These are phyloP conservation scores for Silurus meridionalis DNA, from an alignment of 2,113 vertebrate species.

Conservation along the genomic window DNA sequence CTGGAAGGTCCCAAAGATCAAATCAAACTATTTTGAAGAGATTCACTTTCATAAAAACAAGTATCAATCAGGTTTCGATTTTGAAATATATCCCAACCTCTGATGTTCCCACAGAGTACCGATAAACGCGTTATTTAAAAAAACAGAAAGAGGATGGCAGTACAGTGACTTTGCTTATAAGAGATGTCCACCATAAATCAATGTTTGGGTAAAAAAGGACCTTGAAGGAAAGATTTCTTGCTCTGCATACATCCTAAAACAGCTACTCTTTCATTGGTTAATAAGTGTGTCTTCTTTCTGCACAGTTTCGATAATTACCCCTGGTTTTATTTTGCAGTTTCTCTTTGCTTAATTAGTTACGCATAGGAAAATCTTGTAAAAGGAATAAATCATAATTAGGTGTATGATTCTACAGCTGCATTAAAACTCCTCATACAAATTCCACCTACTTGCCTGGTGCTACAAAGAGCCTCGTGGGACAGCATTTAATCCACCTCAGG, in stretches of 20 bases:
- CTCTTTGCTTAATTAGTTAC: background rate
- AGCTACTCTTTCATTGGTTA: background rate
- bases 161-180: background rate
- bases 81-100: background rate
- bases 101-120: background rate
- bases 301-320: background rate
- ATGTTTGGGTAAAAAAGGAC: background rate
- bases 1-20: background rate
- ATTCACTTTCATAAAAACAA: background rate
- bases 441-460: conserved; percentile 1
- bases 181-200: background rate
- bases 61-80: background rate
- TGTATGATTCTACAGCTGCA: background rate
- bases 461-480: background rate
- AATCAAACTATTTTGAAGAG: background rate
- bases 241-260: background rate
- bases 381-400: conserved; percentile 1
- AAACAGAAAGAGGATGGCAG: background rate
- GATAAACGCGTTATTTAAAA: background rate
- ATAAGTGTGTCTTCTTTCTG: background rate
- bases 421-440: background rate
- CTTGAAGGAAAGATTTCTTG: background rate
- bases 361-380: background rate
- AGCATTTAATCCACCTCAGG: background rate
- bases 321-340: background rate